Base-by-base conservation (phyloP, 2,113 vertebrate genomes). In the Mesitornis unicolor region DNA sequence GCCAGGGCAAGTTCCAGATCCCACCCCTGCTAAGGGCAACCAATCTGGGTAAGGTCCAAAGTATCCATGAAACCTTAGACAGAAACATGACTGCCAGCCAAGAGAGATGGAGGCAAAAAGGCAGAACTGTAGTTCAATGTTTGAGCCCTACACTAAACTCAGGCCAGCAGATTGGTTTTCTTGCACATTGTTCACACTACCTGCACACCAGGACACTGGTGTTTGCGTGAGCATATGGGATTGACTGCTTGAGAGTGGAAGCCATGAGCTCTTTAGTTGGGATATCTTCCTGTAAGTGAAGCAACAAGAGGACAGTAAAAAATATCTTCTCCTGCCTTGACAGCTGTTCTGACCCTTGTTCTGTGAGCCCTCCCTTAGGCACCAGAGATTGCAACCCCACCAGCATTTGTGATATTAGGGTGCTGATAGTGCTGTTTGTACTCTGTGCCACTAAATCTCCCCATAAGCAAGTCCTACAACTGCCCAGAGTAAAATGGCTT, bases 181-280 rank as follows among this genome's bases (percentile, higher is more conserved):
- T 48, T 69, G 33, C 22, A 11, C 13, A 5, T 7, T 3, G 7
- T 68, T 36, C 53, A 33, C 28, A 38, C 26, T 24, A 4, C 28
- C 45, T n/a, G 50, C n/a, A 43, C 17, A 35, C 54, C 35, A 45
- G 47, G 31, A 53, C 28, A 17, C 5, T 3, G 45, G 22, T 16
- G 33, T 21, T 22, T 3, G 1, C 11, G 0, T 0, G 28, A 67
- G 31, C 9, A 25, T 4, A 4, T 3, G 9, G 33, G 18, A 63
- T 15, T 29, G 51, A 31, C 19, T 50, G 11, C 28, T 53, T 5
- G 3, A 80, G 48, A 77, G 50, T 0, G 6, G 78, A 17, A 77
- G 11, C 26, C 3, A 4, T 1, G 1, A 73, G 50, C 64, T 74
- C 64, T 85, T 45, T 3, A 67, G 26, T 18, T 67, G 50, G 35